A percentile compares a stretch with the other conserved stretches of the same genome.
phyloP scores from a whole-genome alignment of 2,888 invertebrate species.

The Lasioglossum figueresi region DNA sequence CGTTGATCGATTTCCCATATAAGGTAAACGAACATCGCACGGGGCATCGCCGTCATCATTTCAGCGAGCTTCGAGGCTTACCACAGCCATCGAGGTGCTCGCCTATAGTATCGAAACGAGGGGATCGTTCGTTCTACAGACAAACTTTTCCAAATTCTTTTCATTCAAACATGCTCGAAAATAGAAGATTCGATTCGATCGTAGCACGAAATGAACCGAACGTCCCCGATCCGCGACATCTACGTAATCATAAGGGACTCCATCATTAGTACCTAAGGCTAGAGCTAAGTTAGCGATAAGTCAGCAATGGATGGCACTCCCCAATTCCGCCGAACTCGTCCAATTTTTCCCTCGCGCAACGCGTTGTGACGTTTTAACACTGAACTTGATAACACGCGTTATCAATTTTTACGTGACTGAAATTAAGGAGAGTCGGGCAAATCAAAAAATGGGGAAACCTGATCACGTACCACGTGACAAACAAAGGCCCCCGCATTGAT shows the following conservation, averaged over 20 bases:
- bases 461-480: constrained; percentile 40
- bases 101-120: neutral
- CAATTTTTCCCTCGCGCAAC: constrained; percentile 10
- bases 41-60: constrained; percentile 41
- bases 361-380: too few species aligned
- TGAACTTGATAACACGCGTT: too few species aligned
- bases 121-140: constrained; percentile 19
- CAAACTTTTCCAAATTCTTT: neutral
- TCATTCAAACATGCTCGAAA: neutral
- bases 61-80: constrained; percentile 30
- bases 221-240: constrained; percentile 56
- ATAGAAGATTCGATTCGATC: neutral
- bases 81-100: neutral
- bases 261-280: constrained; percentile 68
- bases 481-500: neutral
- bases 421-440: constrained; percentile 17
- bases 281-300: constrained; percentile 77
- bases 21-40: constrained; percentile 56
- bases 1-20: constrained; percentile 61
- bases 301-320: constrained; percentile 74
- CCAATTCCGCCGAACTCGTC: constrained; percentile 70
- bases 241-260: constrained; percentile 63
- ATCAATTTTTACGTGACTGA: constrained; percentile 36
- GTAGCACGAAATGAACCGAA: constrained; percentile 55
- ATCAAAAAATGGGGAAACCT: constrained; percentile 13